phyloP scores from a whole-genome alignment of 1,140 invertebrate genomes.

The Pristionchus pacificus region DNA sequence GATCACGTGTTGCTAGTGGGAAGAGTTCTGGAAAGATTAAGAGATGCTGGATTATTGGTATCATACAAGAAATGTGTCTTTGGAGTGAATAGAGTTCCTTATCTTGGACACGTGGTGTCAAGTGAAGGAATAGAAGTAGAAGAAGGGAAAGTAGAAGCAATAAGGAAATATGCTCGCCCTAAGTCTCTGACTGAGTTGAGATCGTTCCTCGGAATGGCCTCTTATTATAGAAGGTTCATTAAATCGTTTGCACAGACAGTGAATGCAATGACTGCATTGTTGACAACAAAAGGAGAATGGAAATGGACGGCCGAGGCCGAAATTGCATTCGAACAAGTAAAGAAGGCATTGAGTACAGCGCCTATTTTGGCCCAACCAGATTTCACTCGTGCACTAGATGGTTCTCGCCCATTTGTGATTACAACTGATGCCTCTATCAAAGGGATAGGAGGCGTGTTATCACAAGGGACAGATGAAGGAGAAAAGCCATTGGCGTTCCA shows the following conservation, averaged over 20 bases:
- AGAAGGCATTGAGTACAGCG: slow-evolving; percentile 12
- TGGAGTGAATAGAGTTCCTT: background rate
- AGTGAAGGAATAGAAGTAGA: slow-evolving; percentile 8
- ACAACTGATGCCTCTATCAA: slow-evolving; percentile 32
- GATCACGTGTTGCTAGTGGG: background rate
- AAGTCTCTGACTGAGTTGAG: slow-evolving; percentile 4
- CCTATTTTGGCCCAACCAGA: slow-evolving; percentile 37
- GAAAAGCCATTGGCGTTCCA: slow-evolving; percentile 27
- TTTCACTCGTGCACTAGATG: background rate
- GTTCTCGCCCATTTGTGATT: slow-evolving; percentile 26
- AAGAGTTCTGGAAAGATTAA: background rate
- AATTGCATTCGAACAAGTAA: slow-evolving; percentile 28
- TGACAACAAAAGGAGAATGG: slow-evolving; percentile 2
- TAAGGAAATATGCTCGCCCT: background rate
- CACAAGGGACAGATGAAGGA: slow-evolving; percentile 25
- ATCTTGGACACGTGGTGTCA: slow-evolving; percentile 14
- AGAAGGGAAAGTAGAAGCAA: slow-evolving; percentile 3
- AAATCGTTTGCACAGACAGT: slow-evolving; percentile 25
- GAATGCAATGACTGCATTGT: slow-evolving; percentile 25
- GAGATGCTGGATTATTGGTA: background rate
- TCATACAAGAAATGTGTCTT: slow-evolving; percentile 9
- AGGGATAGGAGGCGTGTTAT: slow-evolving; percentile 30
- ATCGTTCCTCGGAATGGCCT: slow-evolving; percentile 10
- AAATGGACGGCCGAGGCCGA: slow-evolving; percentile 16
- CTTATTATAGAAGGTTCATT: slow-evolving; percentile 21